phyloP scores from a whole-genome alignment of 2,797 vertebrate species.

The Synanceia verrucosa region DNA sequence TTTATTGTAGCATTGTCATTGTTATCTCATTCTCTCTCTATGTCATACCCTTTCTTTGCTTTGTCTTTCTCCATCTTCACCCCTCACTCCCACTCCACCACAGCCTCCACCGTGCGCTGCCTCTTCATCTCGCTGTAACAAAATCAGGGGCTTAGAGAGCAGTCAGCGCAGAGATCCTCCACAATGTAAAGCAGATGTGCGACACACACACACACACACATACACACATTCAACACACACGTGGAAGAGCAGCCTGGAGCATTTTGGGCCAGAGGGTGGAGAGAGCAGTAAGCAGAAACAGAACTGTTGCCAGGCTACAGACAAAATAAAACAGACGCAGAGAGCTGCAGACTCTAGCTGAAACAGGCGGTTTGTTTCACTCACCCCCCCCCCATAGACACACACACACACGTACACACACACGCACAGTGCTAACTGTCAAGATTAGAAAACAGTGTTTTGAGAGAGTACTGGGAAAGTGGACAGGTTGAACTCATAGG shows the following conservation, averaged over 20 bases:
- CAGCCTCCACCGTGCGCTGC: slow-evolving; percentile 24
- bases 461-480: slow-evolving; percentile 60
- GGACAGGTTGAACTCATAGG: slow-evolving; percentile 25
- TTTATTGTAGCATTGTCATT: slow-evolving; percentile 19
- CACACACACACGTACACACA: background rate
- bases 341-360: slow-evolving; percentile 74
- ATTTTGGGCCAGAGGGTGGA: slow-evolving; percentile 87
- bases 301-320: slow-evolving; percentile 87
- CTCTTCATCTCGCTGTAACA: slow-evolving; percentile 55
- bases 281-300: slow-evolving; percentile 93
- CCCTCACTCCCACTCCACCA: slow-evolving; percentile 34
- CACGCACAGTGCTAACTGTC: slow-evolving; percentile 52
- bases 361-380: slow-evolving; percentile 81
- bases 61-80: slow-evolving; percentile 54
- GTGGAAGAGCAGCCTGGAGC: slow-evolving; percentile 89
- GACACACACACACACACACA: slow-evolving; percentile 66
- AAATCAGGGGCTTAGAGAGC: slow-evolving; percentile 79
- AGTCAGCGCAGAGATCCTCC: slow-evolving; percentile 81
- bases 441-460: slow-evolving; percentile 77
- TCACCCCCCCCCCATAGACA: slow-evolving; percentile 15
- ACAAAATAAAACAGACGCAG: slow-evolving; percentile 92
- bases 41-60: slow-evolving; percentile 27
- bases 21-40: slow-evolving; percentile 18
- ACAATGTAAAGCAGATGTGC: slow-evolving; percentile 96
- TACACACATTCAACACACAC: slow-evolving; percentile 56